Evolutionary conservation across 2,797 vertebrate genomes (phyloP).

Genomic region (Pterois miles): DNA sequence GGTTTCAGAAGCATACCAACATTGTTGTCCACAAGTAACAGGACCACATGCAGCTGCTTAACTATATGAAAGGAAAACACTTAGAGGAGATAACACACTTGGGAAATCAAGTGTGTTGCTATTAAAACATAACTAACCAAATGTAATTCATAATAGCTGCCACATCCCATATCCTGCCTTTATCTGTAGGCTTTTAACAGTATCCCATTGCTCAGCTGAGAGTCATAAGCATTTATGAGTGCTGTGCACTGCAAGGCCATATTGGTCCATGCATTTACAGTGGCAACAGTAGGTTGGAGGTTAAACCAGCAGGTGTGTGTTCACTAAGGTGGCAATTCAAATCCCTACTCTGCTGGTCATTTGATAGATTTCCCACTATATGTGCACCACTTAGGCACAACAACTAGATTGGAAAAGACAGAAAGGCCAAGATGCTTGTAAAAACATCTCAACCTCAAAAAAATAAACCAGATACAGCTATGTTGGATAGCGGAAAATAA

Average conservation of each 20-base stretch:
- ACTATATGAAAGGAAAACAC: slow-evolving; percentile 11
- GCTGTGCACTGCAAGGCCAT: slow-evolving; percentile 14
- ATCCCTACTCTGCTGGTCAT: not conserved
- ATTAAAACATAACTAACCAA: slow-evolving; percentile 49
- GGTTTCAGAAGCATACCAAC: not conserved
- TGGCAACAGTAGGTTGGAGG: slow-evolving; percentile 10
- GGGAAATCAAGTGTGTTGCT: slow-evolving; percentile 51
- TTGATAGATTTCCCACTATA: not conserved
- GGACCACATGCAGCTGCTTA: not conserved
- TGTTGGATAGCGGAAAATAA: slow-evolving; percentile 1
- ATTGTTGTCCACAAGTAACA: not conserved
- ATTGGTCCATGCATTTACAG: slow-evolving; percentile 4
- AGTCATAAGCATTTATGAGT: slow-evolving; percentile 44
- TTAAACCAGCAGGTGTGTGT: slow-evolving; percentile 18
- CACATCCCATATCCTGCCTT: slow-evolving; percentile 10
- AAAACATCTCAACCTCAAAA: slow-evolving; percentile 2
- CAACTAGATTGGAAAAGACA: not conserved
- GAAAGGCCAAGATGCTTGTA: not conserved
- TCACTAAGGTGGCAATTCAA: not conserved
- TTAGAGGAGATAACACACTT: slow-evolving; percentile 27
- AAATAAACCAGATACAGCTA: not conserved
- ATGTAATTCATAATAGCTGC: slow-evolving; percentile 47
- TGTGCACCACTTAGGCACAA: not conserved
- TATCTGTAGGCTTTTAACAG: slow-evolving; percentile 42
- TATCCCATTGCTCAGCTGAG: slow-evolving; percentile 43